phyloP scores from a whole-genome alignment of 1,140 invertebrate species.

The Drosophila sproati region DNA sequence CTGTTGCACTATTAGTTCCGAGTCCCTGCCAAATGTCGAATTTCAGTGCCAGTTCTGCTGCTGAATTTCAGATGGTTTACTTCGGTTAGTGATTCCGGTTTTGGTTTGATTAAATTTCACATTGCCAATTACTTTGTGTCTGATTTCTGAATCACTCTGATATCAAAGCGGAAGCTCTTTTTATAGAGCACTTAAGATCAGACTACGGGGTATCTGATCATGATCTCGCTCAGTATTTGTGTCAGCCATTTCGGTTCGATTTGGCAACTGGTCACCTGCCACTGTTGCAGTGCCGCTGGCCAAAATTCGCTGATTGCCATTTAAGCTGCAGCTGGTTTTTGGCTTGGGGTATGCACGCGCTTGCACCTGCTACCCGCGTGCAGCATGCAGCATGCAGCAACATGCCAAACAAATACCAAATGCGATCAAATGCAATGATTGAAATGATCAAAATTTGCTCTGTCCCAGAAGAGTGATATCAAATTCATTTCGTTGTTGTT shows the following conservation, averaged over 20 bases:
- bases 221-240: neutral
- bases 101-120: too few relatives aligned
- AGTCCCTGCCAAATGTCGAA: too few relatives aligned
- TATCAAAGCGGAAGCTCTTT: too few relatives aligned
- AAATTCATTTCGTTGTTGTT: conserved; percentile 40
- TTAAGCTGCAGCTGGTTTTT: neutral
- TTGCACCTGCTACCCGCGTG: neutral
- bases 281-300: neutral
- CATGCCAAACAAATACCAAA: neutral
- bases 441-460: conserved; percentile 51
- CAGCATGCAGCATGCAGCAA: neutral
- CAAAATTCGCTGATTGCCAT: neutral
- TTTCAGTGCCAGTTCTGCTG: too few relatives aligned
- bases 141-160: too few relatives aligned
- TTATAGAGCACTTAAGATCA: too few relatives aligned
- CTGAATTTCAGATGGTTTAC: too few relatives aligned
- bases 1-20: too few relatives aligned
- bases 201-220: neutral
- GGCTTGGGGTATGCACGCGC: conserved; percentile 2
- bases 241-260: neutral
- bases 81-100: too few relatives aligned
- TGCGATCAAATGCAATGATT: conserved; percentile 15
- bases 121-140: too few relatives aligned
- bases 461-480: conserved; percentile 38
- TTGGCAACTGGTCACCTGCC: conserved; percentile 12